Evolutionary conservation across 2,888 invertebrate genomes (phyloP), one percentile per base, ranked within the genome.

Genomic region (Notodonta dromedarius): DNA sequence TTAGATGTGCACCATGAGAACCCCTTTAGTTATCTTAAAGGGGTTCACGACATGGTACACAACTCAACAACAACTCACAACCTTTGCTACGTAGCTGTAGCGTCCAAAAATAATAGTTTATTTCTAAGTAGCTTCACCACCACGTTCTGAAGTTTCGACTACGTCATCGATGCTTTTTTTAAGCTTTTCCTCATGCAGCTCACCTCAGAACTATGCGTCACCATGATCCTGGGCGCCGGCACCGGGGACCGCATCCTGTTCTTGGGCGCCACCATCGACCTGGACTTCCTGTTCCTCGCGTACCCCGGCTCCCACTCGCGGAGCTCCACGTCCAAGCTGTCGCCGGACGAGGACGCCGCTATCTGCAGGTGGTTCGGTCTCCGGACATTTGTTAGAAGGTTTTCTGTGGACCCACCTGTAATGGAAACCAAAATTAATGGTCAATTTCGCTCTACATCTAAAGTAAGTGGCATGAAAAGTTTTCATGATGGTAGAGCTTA

Each of bases 381-480:
- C 14, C 90, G 73, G 0, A 71, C 71, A 52, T 80, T 77, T 4
- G 73, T 75, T 6, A 78, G 75, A 5, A 93, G 83, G 73, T 93
- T 92, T 73, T 93, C 93, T 9, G 90, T 87, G 2, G 93, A 93
- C 14, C 91, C 91, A 13, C 92, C 93, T 93, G 87, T 58, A 89
- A 56, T 58, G 13, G 11, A 11, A 52, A 42, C 5, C 8, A 58
- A 50, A 40, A 69, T 4, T 46, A 4, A 46, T 13, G 13, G 44
- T 46, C 24, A 24, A 24, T 24, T 24, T 2, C 1, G 24, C 24
- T 24, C 24, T 24, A 24, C 24, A 24, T 24, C 24, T 24, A 24
- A 24, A 24, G 24, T 24, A 24, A 24, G 24, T 24, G 2, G 24
- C 24, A 24, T 24, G 24, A 2, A 24, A 24, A 1, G 2, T 24